A percentile compares a stretch with the other conserved stretches of the same genome.
phyloP scores from a whole-genome alignment of 2,888 invertebrate species.

The Parnassius apollo region DNA sequence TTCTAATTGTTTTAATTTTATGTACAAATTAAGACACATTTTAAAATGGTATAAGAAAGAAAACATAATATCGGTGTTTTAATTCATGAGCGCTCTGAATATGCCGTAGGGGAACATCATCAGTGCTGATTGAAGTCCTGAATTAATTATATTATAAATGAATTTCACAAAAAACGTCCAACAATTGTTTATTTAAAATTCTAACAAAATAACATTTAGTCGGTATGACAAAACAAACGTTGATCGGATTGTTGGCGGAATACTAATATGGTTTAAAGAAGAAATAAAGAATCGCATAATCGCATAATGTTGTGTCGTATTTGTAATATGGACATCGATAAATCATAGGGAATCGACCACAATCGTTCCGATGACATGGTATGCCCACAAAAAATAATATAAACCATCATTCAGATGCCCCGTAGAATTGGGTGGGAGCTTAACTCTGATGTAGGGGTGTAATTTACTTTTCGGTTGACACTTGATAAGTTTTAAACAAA shows the following conservation, averaged over 20 bases:
- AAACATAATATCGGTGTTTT: constrained; percentile 58
- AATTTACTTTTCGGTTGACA: not conserved
- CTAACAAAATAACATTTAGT: constrained; percentile 80
- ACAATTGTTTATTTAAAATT: constrained; percentile 78
- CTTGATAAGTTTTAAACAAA: too few relatives aligned
- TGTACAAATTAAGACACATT: constrained; percentile 72
- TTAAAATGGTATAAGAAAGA: constrained; percentile 42
- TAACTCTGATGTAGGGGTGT: constrained; percentile 56
- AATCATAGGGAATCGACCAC: constrained; percentile 79
- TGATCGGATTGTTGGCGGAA: constrained; percentile 76
- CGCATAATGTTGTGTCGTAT: constrained; percentile 79
- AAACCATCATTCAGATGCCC: constrained; percentile 76
- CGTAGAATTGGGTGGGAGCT: constrained; percentile 75
- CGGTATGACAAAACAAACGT: constrained; percentile 79
- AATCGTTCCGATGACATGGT: constrained; percentile 80
- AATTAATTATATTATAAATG: constrained; percentile 71
- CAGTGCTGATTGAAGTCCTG: constrained; percentile 65
- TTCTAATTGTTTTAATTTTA: constrained; percentile 64
- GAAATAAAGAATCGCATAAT: constrained; percentile 79
- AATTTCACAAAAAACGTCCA: constrained; percentile 45
- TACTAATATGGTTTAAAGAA: constrained; percentile 80
- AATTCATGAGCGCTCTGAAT: constrained; percentile 73
- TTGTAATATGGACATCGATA: constrained; percentile 80
- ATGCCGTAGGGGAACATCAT: constrained; percentile 51
- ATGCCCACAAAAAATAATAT: constrained; percentile 78